Evolutionary conservation across 2,797 vertebrate genomes (phyloP).

Genomic region (Hozukius guyotensis): DNA sequence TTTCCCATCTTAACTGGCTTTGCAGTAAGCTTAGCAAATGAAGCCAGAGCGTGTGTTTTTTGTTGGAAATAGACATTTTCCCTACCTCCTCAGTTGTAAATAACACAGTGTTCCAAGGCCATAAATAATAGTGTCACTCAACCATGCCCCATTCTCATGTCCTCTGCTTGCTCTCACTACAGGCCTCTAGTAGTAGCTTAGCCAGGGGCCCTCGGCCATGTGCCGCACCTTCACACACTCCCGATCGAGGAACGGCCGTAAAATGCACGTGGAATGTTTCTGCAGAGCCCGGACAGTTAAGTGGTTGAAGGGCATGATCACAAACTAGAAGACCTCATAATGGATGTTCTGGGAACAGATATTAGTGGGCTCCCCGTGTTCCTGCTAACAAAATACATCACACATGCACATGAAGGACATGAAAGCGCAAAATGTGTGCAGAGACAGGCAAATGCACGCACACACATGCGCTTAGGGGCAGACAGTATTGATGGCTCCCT

Average conservation of each 20-base stretch:
- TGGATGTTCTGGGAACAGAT: conserved; percentile 69
- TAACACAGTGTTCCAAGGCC: conserved; percentile 64
- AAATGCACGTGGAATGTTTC: conserved; percentile 71
- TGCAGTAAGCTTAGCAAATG: conserved; percentile 56
- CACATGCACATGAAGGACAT: conserved; percentile 51
- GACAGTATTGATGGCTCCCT: conserved; percentile 80
- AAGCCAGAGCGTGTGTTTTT: conserved; percentile 67
- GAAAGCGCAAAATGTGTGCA: conserved; percentile 50
- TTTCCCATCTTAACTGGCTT: conserved; percentile 62
- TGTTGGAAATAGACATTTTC: conserved; percentile 74
- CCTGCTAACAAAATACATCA: conserved; percentile 59
- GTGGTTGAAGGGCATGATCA: conserved; percentile 68
- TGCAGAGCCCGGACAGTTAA: conserved; percentile 59
- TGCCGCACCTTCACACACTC: conserved; percentile 68
- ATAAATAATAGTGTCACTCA: conserved; percentile 80
- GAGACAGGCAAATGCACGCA: conserved; percentile 23
- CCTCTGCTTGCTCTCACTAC: conserved; percentile 79
- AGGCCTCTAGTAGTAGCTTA: conserved; percentile 59
- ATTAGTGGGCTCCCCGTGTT: conserved; percentile 59
- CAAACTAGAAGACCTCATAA: conserved; percentile 64
- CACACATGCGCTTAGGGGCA: conserved; percentile 57
- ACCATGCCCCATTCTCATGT: conserved; percentile 78
- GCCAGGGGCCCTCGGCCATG: conserved; percentile 59
- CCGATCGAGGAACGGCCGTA: conserved; percentile 68
- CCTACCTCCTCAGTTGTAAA: conserved; percentile 72